These are phyloP conservation scores for Phyllostomus hastatus DNA, from an alignment of 2,113 vertebrate species.

Conservation along the genomic window DNA sequence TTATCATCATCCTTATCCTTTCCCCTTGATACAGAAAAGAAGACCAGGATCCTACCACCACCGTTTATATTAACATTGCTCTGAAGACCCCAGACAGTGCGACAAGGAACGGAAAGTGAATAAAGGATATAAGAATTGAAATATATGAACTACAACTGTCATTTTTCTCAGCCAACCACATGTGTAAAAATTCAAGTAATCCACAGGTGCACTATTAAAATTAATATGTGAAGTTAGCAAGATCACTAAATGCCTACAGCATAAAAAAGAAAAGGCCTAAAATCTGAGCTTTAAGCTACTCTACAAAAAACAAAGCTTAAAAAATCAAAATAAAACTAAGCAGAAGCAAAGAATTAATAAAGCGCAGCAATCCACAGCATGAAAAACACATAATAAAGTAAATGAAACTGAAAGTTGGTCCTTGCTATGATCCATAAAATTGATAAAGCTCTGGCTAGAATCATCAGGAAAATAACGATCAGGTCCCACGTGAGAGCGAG, in stretches of 20 bases:
- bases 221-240: neutral
- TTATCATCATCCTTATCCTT: neutral
- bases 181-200: neutral
- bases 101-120: neutral
- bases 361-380: neutral
- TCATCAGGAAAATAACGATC: neutral
- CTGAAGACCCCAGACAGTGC: neutral
- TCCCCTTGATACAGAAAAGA: neutral
- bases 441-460: neutral
- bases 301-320: neutral
- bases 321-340: neutral
- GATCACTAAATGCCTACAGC: neutral
- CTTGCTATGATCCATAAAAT: neutral
- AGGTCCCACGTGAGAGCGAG: neutral
- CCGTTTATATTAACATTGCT: neutral
- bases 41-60: neutral
- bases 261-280: neutral
- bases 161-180: neutral
- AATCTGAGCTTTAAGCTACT: neutral
- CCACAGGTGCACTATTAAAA: neutral
- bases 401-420: neutral
- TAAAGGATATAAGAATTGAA: neutral
- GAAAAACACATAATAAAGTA: too few species aligned
- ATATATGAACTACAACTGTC: neutral
- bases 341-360: neutral